Conservation (phyloP, 2,888 invertebrate genomes). For the Hemithea aestivaria region DNA sequence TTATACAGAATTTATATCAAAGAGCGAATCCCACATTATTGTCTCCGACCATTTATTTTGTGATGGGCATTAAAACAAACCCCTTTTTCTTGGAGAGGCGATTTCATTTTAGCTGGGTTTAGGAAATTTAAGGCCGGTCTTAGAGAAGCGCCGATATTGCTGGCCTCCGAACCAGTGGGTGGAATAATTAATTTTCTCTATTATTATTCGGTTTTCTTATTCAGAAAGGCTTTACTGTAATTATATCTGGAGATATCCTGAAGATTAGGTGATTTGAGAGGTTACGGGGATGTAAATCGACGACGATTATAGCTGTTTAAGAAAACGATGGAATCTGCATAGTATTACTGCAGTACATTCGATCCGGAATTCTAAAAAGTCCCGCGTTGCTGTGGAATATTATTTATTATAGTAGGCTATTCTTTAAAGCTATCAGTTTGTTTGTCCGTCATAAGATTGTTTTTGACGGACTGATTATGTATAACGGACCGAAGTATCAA, state of each 20-base stretch:
- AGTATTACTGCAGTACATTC: too few species aligned
- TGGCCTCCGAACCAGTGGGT: constrained; percentile 40
- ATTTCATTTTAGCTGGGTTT: constrained; percentile 78
- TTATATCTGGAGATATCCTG: constrained; percentile 31
- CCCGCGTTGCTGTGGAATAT: too few species aligned
- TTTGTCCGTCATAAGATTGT: too few species aligned
- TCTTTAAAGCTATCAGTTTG: too few species aligned
- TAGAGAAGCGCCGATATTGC: constrained; percentile 59
- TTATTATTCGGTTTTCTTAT: constrained; percentile 65
- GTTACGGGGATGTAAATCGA: constrained; percentile 1
- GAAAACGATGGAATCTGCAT: too few species aligned
- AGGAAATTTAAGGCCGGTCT: constrained; percentile 71
- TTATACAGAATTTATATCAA: constrained; percentile 77
- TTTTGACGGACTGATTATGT: too few species aligned
- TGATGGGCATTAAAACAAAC: constrained; percentile 78
- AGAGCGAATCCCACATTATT: constrained; percentile 75
- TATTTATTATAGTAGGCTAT: too few species aligned
- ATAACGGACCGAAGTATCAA: too few species aligned
- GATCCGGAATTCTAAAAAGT: too few species aligned
- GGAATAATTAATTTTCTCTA: constrained; percentile 75
- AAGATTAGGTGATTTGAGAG: constrained; percentile 10
- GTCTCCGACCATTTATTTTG: constrained; percentile 75
- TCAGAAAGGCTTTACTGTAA: constrained; percentile 57
- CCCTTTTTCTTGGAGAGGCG: constrained; percentile 72
- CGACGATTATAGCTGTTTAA: too few species aligned